Evolutionary conservation across 2,797 vertebrate genomes (phyloP).

Genomic region (Semaprochilodus insignis): DNA sequence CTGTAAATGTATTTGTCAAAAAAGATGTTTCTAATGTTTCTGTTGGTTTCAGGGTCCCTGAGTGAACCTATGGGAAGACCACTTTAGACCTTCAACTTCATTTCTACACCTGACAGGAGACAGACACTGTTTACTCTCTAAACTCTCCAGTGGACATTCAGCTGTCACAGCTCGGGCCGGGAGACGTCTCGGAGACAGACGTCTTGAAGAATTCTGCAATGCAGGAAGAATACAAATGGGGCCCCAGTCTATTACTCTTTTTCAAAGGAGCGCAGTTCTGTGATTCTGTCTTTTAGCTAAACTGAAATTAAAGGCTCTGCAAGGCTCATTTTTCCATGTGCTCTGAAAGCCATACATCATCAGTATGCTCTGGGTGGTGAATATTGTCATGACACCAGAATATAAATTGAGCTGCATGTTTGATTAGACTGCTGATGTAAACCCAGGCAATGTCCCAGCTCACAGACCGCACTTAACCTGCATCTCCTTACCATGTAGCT

Average conservation of each 20-base stretch:
- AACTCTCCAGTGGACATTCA: not conserved
- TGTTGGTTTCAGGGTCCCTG: not conserved
- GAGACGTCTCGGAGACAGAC: not conserved
- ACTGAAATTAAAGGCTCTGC: not conserved
- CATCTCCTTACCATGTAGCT: not conserved
- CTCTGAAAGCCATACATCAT: not conserved
- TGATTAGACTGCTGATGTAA: not conserved
- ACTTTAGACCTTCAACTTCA: not conserved
- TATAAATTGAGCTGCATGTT: not conserved
- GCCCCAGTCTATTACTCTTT: not conserved
- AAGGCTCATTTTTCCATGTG: not conserved
- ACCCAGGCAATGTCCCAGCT: not conserved
- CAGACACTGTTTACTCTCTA: not conserved
- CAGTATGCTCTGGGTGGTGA: not conserved
- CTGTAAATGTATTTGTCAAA: no score
- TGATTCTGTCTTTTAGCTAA: not conserved
- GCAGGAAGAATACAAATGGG: not conserved
- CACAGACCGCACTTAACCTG: not conserved
- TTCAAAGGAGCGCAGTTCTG: not conserved
- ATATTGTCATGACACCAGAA: not conserved
- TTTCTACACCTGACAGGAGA: not conserved
- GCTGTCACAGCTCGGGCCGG: not conserved
- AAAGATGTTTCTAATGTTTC: no score
- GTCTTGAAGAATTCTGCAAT: not conserved
- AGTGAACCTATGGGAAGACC: not conserved